Evolutionary conservation across 2,113 vertebrate species (phyloP).

Genomic region (Lagopus muta): DNA sequence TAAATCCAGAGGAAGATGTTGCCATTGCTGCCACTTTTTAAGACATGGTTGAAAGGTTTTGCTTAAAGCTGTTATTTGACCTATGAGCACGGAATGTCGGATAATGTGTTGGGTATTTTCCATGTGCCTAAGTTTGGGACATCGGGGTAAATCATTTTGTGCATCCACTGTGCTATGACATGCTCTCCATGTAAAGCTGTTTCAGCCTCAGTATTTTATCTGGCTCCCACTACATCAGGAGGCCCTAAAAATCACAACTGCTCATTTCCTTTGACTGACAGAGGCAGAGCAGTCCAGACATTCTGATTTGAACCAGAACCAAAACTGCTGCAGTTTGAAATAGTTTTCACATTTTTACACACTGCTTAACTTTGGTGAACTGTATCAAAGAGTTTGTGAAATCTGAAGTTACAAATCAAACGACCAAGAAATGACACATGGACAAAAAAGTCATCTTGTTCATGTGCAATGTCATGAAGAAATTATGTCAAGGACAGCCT

Average conservation of each 20-base stretch:
- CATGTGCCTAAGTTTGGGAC: background rate
- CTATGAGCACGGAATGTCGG: background rate
- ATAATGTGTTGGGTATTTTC: background rate
- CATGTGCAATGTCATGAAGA: background rate
- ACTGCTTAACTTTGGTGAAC: background rate
- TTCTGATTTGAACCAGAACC: background rate
- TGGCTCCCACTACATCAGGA: background rate
- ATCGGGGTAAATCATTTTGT: background rate
- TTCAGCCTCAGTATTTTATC: background rate
- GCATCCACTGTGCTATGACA: background rate
- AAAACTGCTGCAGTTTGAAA: background rate
- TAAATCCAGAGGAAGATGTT: background rate
- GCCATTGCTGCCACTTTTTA: background rate
- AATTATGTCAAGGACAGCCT: background rate
- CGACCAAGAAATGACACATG: background rate
- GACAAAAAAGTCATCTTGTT: background rate
- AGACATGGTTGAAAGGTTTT: background rate
- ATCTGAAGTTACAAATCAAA: background rate
- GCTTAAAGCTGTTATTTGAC: background rate
- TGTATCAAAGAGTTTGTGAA: background rate
- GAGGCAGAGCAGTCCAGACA: background rate
- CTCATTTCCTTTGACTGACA: background rate
- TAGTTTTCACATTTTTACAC: background rate
- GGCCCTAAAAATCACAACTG: background rate
- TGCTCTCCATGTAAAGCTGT: background rate